Evolutionary conservation across 2,888 invertebrate species (phyloP).

Genomic region (Orchesella flavescens): DNA sequence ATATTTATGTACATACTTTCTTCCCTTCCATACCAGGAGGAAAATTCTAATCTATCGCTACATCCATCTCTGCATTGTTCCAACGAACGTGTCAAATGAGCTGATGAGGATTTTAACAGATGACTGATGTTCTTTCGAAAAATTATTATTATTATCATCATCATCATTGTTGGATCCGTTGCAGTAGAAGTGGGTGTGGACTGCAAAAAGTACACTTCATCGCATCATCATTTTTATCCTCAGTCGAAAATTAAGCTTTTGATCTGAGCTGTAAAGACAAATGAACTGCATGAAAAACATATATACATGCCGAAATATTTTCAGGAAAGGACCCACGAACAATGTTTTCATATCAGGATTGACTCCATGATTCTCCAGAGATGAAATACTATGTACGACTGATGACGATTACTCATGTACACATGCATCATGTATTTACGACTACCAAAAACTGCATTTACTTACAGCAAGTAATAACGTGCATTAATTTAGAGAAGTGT

Average conservation of each 20-base stretch:
- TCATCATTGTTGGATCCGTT: not conserved
- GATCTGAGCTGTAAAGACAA: no score
- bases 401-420: constrained; percentile 1
- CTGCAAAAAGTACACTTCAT: constrained; percentile 10
- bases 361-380: constrained; percentile 8
- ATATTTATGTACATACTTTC: not conserved
- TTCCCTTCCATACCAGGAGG: not conserved
- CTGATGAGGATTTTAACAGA: not conserved
- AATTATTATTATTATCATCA: not conserved
- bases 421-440: not conserved
- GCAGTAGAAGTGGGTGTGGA: not conserved
- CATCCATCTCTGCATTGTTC: not conserved
- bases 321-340: no score
- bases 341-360: not conserved
- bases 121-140: constrained; percentile 13
- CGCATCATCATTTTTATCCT: not conserved
- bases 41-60: not conserved
- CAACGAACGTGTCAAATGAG: constrained; percentile 21
- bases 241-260: no score
- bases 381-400: not conserved
- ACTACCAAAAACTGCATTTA: not conserved
- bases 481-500: not conserved
- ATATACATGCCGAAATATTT: no score
- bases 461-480: no score
- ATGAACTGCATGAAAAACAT: no score